Evolutionary conservation across 1,140 invertebrate species (phyloP).

Genomic region (Calephelis nemesis): DNA sequence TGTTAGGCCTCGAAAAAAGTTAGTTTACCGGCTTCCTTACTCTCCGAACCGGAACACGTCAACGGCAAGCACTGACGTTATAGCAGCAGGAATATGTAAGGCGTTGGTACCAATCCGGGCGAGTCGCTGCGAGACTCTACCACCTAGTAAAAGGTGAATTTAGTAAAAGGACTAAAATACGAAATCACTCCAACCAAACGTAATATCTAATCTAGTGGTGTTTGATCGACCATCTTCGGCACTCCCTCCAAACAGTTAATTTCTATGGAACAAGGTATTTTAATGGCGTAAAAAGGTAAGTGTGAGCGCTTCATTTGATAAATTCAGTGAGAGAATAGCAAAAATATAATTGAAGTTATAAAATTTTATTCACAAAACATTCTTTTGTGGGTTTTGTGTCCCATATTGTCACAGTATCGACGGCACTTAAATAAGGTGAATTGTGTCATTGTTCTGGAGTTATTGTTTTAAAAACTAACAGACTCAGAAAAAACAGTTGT

Average conservation of each 20-base stretch:
- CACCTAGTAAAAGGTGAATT: no score
- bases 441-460: no score
- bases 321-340: conserved; percentile 3
- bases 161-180: background rate
- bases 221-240: background rate
- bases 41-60: no score
- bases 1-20: no score
- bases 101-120: no score
- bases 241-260: conserved; percentile 8
- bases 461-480: no score
- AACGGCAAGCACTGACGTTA: no score
- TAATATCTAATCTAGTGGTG: background rate
- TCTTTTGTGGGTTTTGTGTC: background rate
- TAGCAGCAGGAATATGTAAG: no score
- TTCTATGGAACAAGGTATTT: conserved; percentile 17
- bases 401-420: conserved; percentile 3
- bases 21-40: no score
- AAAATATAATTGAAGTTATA: conserved; percentile 12
- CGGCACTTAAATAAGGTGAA: background rate
- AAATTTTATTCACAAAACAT: conserved; percentile 14
- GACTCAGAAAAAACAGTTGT: no score
- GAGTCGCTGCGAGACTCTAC: no score
- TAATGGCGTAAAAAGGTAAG: conserved; percentile 12
- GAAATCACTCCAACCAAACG: background rate
- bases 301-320: conserved; percentile 13